phyloP scores from a whole-genome alignment of 2,113 vertebrate genomes.

The Hyla sarda region DNA sequence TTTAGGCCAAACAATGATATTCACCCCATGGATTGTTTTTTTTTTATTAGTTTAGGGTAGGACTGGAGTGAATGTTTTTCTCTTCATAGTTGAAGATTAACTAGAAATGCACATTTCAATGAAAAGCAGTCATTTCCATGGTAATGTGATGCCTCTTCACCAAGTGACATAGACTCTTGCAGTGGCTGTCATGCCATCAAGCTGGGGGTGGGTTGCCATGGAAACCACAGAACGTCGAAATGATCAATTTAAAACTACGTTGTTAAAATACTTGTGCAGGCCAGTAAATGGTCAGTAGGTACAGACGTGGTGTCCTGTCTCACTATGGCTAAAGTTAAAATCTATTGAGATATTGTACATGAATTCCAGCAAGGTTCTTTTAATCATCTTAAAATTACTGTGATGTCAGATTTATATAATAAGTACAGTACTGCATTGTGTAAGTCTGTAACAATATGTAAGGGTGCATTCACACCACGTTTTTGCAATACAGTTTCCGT shows the following conservation, averaged over 20 bases:
- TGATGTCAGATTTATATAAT: background rate
- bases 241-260: constrained; percentile 16
- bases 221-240: constrained; percentile 11
- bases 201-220: constrained; percentile 51
- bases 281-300: background rate
- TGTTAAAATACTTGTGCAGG: background rate
- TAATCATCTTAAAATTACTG: too few relatives aligned
- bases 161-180: constrained; percentile 31
- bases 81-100: background rate
- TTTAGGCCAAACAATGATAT: background rate
- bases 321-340: background rate
- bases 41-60: background rate
- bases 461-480: too few relatives aligned
- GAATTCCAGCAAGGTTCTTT: background rate
- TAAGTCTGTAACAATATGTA: too few relatives aligned
- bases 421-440: background rate
- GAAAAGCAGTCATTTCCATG: constrained; percentile 24
- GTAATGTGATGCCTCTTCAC: constrained; percentile 39
- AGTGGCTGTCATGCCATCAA: constrained; percentile 42
- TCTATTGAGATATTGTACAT: background rate
- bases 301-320: background rate
- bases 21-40: background rate
- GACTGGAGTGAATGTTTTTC: background rate
- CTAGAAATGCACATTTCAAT: constrained; percentile 31
- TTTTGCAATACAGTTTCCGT: too few relatives aligned